Evolutionary conservation across 2,113 vertebrate genomes (phyloP).

Genomic region (Anguilla rostrata): DNA sequence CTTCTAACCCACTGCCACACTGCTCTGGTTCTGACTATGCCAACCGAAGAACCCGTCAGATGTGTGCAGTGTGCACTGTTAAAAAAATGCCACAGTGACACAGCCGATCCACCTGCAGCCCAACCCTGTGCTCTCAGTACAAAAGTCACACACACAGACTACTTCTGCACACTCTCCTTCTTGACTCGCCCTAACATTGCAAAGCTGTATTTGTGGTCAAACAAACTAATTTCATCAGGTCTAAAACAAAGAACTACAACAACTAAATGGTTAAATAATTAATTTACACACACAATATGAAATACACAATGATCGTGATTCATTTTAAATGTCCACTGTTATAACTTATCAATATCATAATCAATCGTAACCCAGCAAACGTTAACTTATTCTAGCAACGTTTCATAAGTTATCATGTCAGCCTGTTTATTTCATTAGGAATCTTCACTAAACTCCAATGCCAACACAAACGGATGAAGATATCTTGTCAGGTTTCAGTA

Average conservation of each 20-base stretch:
- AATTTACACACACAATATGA: neutral
- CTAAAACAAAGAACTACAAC: neutral
- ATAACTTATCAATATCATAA: neutral
- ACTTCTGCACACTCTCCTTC: neutral
- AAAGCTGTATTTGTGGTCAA: neutral
- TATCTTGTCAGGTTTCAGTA: neutral
- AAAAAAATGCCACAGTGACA: neutral
- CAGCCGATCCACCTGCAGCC: neutral
- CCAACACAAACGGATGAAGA: neutral
- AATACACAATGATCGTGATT: neutral
- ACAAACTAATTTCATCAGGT: neutral
- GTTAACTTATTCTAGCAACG: too few species aligned
- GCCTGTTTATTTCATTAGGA: neutral
- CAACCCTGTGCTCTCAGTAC: neutral
- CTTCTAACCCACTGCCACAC: conserved; percentile 33
- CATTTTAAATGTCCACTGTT: neutral
- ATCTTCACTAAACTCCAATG: neutral
- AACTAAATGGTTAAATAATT: neutral
- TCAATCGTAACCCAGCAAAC: neutral
- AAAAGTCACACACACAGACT: neutral
- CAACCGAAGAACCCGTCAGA: neutral
- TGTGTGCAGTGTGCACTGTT: too few species aligned
- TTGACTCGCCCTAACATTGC: neutral
- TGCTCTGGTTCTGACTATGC: conserved; percentile 17
- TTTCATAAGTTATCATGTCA: neutral